Base-by-base conservation (phyloP, 2,113 vertebrate genomes). In the Xenopus laevis region DNA sequence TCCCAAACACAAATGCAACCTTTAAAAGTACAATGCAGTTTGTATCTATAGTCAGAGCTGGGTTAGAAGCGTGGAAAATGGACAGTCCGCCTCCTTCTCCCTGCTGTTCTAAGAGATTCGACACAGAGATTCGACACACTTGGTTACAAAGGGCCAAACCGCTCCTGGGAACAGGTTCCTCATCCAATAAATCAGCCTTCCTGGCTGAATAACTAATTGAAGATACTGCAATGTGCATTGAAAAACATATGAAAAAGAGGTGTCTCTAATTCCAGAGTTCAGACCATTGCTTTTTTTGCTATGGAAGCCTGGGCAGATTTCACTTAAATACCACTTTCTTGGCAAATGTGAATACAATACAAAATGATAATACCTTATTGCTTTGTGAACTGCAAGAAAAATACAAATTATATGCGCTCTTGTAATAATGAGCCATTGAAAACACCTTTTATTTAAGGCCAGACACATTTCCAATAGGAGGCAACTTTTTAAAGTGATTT, bases 101-200 rank as follows among this genome's bases (percentile, higher is more conserved):
- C 66, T 69, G 59, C 46, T 76, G 13, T 30, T 18, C 73, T 69
- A 68, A 69, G 58, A 75, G 57, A 69, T 76, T 76, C 58, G 66
- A 69, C 65, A 69, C 65, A 69, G 58, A 75, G 57, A 69, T 76
- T 76, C 58, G 66, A 69, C 65, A 69, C 65, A 69, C 46, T 76
- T 59, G 50, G 0, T 58, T 45, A 76, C 66, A 76, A 76, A 63
- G 45, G 27, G 15, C 10, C 16, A 15, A 44, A 13, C 59, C 27
- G 46, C 59, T 76, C 66, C 73, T 76, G 73, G 73, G 73, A 76
- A 76, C 73, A 69, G 73, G 66, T 69, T 23, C 65, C 16, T 23
- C 20, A 62, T 12, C 57, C n/a, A 69, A 69, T 63, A 55, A 69
- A 63, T 63, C 66, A 57, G 5, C 45, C 11, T n/a, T 52, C 46